A percentile compares a stretch with the other conserved stretches of the same genome.
phyloP scores from a whole-genome alignment of 2,797 vertebrate species.

The Anguilla megastoma region DNA sequence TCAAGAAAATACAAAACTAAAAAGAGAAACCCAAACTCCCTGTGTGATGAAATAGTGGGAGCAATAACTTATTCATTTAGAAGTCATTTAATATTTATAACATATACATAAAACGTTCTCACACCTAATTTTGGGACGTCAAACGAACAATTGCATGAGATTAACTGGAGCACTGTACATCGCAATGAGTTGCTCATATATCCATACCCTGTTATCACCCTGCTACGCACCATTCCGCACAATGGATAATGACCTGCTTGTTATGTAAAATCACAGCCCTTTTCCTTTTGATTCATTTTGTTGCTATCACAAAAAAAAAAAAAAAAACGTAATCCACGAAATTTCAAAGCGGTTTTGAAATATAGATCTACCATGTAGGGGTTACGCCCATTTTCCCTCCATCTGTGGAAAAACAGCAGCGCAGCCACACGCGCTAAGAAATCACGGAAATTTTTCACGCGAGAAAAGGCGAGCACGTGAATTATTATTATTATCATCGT shows the following conservation, averaged over 20 bases:
- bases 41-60: no score
- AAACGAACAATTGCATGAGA: background rate
- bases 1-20: no score
- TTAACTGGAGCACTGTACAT: background rate
- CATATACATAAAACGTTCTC: no score
- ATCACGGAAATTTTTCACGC: background rate
- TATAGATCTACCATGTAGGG: background rate
- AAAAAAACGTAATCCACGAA: background rate
- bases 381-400: background rate
- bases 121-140: no score
- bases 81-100: no score
- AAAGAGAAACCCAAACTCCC: no score
- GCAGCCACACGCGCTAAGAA: background rate
- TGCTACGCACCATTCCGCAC: background rate
- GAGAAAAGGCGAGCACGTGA: background rate
- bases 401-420: background rate
- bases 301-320: background rate
- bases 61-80: no score
- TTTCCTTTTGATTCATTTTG: background rate
- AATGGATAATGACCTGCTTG: background rate
- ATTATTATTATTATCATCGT: background rate
- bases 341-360: background rate
- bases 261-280: background rate
- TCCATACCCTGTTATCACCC: background rate
- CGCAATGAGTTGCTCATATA: background rate